phyloP scores from a whole-genome alignment of 2,888 invertebrate species.

The Lepas anatifera region DNA sequence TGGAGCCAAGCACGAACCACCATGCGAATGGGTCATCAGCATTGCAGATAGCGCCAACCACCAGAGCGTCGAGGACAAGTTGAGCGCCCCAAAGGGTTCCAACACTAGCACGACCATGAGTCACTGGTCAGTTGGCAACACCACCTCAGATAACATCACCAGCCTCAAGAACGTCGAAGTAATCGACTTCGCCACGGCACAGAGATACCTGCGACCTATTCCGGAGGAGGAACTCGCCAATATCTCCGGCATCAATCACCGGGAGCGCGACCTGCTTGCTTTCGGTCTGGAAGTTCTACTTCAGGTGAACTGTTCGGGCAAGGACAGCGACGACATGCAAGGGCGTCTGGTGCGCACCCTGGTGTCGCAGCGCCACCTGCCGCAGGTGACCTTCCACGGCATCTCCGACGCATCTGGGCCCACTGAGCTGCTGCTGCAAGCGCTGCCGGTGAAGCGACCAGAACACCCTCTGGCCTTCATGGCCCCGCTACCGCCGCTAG shows the following conservation, averaged over 20 bases:
- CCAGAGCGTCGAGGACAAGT: not conserved
- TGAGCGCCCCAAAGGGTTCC: too few relatives aligned
- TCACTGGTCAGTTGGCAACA: not conserved
- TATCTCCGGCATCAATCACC: not conserved
- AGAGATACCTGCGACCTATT: not conserved
- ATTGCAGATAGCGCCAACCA: not conserved
- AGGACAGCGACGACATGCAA: not conserved
- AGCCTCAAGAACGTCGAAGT: not conserved
- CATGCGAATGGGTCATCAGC: not conserved
- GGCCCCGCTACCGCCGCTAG: not conserved
- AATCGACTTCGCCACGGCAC: not conserved
- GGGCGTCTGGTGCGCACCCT: not conserved
- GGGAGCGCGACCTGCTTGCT: not conserved
- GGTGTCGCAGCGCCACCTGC: not conserved
- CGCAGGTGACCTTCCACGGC: not conserved
- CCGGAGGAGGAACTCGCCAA: not conserved
- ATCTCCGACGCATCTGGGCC: not conserved
- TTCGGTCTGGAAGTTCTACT: not conserved
- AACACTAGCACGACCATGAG: too few relatives aligned
- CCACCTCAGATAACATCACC: not conserved
- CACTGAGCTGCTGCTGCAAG: slow-evolving; percentile 1
- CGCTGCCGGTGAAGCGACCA: not conserved
- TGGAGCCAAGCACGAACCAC: not conserved
- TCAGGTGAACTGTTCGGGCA: not conserved
- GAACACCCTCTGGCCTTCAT: not conserved